These are phyloP conservation scores for Timema cristinae DNA, from an alignment of 2,888 invertebrate genomes.

Conservation along the genomic window DNA sequence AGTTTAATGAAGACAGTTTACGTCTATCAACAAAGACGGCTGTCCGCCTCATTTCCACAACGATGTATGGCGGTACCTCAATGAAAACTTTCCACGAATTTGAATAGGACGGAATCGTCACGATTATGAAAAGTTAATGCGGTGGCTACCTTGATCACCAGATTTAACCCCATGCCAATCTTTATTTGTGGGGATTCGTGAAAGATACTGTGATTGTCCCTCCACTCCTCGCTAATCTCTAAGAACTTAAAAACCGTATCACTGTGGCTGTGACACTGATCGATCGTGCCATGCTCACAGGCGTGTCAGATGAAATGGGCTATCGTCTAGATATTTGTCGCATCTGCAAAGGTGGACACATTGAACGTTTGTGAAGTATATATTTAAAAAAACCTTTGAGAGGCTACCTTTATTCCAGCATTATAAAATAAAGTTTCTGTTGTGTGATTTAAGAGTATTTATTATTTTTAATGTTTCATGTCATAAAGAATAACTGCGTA, in stretches of 20 bases:
- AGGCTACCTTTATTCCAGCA: not conserved
- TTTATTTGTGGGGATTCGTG: constrained; percentile 9
- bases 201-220: constrained; percentile 3
- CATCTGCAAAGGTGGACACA: not conserved
- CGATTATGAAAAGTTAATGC: not conserved
- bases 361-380: not conserved
- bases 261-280: not conserved
- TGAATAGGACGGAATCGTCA: not conserved
- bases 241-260: not conserved
- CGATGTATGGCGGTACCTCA: not conserved
- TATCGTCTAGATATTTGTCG: constrained; percentile 2
- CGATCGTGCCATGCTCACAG: not conserved
- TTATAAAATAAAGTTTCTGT: not conserved
- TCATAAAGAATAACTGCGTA: not conserved
- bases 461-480: constrained; percentile 4
- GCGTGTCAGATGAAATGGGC: not conserved
- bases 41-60: not conserved
- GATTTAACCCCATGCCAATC: not conserved
- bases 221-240: not conserved
- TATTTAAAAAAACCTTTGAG: not conserved
- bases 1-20: not conserved
- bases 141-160: not conserved
- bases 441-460: not conserved
- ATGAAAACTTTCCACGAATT: not conserved
- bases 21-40: not conserved